Conservation (phyloP, 2,113 vertebrate species). For the Pterocles orientalis region DNA sequence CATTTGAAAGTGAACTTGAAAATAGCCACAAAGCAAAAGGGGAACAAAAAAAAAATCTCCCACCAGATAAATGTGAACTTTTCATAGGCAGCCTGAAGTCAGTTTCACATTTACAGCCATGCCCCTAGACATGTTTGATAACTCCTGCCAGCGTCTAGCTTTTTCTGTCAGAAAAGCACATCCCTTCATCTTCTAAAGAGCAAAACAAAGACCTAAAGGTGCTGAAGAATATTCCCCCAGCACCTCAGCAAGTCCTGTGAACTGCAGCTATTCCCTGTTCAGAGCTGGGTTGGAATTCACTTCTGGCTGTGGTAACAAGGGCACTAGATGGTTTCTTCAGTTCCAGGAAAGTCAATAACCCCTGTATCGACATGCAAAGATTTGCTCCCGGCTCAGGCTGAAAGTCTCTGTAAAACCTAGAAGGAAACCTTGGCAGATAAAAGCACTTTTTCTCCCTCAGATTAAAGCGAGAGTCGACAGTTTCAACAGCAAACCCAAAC, state of each 20-base stretch:
- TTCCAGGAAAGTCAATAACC: neutral
- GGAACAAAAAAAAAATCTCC: neutral
- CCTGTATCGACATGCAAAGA: neutral
- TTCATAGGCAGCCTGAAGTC: neutral
- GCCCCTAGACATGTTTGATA: neutral
- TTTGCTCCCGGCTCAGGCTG: neutral
- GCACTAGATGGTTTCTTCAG: neutral
- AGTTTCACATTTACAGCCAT: neutral
- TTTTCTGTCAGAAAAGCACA: conserved; percentile 11
- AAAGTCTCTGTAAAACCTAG: neutral
- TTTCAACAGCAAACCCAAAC: neutral
- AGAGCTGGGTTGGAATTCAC: neutral
- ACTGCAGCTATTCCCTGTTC: neutral
- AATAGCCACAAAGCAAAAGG: neutral
- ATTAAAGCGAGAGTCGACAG: neutral
- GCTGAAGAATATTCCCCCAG: conserved; percentile 1
- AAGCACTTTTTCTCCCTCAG: neutral
- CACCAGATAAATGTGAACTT: neutral
- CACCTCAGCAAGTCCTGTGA: neutral
- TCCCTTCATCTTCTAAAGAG: conserved; percentile 9
- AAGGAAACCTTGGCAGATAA: neutral
- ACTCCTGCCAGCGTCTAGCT: conserved; percentile 5
- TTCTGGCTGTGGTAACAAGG: neutral
- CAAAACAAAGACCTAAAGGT: neutral
- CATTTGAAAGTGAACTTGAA: neutral